Evolutionary conservation across 2,113 vertebrate species (phyloP).

Genomic region (Emydura subglobosa): DNA sequence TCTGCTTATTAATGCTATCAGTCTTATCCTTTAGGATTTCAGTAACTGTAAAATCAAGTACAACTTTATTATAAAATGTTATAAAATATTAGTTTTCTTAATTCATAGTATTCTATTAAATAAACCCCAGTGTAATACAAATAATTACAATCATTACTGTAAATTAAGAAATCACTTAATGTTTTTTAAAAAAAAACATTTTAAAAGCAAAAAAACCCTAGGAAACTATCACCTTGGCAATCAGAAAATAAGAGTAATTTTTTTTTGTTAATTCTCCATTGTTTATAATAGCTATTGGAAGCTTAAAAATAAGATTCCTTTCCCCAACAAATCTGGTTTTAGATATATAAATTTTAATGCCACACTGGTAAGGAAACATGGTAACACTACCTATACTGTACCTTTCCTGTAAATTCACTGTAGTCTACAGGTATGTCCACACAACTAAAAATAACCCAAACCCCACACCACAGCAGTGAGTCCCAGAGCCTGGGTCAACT

Average conservation of each 20-base stretch:
- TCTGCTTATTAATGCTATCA: not conserved
- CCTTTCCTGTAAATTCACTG: not conserved
- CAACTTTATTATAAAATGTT: slow-evolving; percentile 6
- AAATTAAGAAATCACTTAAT: not conserved
- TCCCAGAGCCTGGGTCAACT: not conserved
- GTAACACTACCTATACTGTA: not conserved
- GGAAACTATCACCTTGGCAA: not conserved
- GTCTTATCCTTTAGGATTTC: slow-evolving; percentile 19
- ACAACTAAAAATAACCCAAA: not conserved
- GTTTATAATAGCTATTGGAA: slow-evolving; percentile 35
- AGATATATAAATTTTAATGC: not conserved
- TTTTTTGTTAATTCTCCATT: not conserved
- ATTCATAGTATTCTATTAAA: not conserved
- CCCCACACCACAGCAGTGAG: not conserved
- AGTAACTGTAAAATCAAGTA: slow-evolving; percentile 9
- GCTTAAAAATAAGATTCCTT: slow-evolving; percentile 40
- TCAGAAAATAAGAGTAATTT: not conserved
- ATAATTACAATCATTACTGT: not conserved
- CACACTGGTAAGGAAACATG: not conserved
- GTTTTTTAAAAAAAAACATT: not conserved
- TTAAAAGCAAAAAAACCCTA: not conserved
- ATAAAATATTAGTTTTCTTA: not conserved
- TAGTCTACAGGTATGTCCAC: not conserved
- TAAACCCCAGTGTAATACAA: not conserved
- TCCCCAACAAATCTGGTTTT: not conserved